These are phyloP conservation scores for Alexandromys fortis DNA, from an alignment of 2,113 vertebrate genomes.

Conservation along the genomic window DNA sequence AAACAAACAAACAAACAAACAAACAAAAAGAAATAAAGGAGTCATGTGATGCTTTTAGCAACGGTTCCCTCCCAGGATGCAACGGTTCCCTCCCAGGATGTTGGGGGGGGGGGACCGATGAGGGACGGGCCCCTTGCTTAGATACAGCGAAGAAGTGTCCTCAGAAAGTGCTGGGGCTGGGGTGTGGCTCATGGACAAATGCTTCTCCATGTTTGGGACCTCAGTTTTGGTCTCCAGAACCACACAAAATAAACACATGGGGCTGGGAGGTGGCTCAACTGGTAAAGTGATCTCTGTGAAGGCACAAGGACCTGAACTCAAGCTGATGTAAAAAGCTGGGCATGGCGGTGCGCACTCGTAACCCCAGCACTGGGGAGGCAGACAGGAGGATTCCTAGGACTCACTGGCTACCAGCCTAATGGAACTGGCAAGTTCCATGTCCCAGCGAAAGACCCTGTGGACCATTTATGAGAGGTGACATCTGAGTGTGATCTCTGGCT, in stretches of 20 bases:
- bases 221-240: neutral
- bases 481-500: neutral
- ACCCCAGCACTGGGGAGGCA: neutral
- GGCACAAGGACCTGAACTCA: neutral
- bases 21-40: neutral
- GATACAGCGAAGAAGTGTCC: fast-evolving
- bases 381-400: neutral
- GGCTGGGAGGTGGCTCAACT: neutral
- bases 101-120: too few relatives aligned
- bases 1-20: too few relatives aligned
- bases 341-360: neutral
- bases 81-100: neutral
- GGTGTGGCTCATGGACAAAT: neutral
- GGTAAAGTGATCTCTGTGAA: neutral
- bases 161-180: neutral
- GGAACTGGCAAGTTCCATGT: neutral
- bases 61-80: neutral
- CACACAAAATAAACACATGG: neutral
- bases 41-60: neutral
- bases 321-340: neutral
- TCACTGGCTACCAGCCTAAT: too few relatives aligned
- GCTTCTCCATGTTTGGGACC: neutral
- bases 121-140: neutral
- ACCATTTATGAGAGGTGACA: neutral
- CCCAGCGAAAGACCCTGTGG: neutral